Evolutionary conservation across 2,113 vertebrate species (phyloP).

Genomic region (Sylvilagus bachmani): DNA sequence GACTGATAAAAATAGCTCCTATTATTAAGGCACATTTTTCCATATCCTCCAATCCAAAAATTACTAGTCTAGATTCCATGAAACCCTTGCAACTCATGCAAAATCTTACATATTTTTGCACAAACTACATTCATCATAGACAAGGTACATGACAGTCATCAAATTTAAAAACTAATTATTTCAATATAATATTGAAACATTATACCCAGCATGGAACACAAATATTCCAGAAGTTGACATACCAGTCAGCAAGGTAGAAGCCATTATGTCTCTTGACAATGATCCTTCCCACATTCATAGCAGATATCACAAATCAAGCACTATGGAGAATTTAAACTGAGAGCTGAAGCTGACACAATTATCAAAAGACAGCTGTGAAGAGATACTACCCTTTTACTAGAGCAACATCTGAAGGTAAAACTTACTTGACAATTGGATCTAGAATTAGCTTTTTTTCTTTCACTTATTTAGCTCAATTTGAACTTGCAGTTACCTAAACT

Average conservation of each 20-base stretch:
- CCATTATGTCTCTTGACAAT: neutral
- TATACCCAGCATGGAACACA: neutral
- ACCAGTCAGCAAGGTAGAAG: neutral
- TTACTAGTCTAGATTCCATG: conserved; percentile 2
- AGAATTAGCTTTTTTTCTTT: neutral
- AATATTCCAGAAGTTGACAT: neutral
- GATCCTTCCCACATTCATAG: neutral
- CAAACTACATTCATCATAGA: neutral
- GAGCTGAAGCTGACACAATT: neutral
- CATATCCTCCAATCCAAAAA: neutral
- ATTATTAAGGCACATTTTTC: neutral
- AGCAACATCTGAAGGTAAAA: conserved; percentile 2
- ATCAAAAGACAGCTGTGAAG: neutral
- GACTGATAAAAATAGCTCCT: neutral
- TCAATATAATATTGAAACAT: neutral
- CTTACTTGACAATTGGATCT: neutral
- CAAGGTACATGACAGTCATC: neutral
- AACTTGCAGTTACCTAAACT: neutral
- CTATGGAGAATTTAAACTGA: neutral
- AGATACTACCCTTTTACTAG: neutral
- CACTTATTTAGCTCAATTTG: neutral
- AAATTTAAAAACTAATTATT: neutral
- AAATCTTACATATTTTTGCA: neutral
- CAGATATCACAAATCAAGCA: neutral
- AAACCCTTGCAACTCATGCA: neutral